A percentile compares a stretch with the other conserved stretches of the same genome.
Evolutionary conservation across 2,797 vertebrate genomes (phyloP).

Genomic region (Ambastaia sidthimunki): DNA sequence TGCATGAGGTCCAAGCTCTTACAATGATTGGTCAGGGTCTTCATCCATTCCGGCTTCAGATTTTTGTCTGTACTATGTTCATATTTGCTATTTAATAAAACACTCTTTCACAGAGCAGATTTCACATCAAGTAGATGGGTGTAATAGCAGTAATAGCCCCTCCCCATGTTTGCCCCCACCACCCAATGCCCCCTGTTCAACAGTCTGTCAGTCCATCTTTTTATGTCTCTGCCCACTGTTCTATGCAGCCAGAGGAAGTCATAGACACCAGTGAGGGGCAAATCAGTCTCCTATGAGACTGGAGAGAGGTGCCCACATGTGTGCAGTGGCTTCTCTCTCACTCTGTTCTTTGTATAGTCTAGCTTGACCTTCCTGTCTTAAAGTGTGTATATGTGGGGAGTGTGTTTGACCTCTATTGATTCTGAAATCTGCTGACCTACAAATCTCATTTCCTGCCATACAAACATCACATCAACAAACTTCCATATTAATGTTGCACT

Average conservation of each 20-base stretch:
- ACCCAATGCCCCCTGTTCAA: slow-evolving; percentile 52
- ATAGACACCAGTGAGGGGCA: slow-evolving; percentile 78
- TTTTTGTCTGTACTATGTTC: slow-evolving; percentile 43
- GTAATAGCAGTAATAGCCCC: slow-evolving; percentile 44
- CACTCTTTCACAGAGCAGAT: slow-evolving; percentile 62
- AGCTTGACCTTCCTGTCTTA: slow-evolving; percentile 10
- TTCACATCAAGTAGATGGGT: slow-evolving; percentile 62
- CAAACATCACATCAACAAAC: slow-evolving; percentile 32
- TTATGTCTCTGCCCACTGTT: slow-evolving; percentile 54
- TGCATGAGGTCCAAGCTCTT: slow-evolving; percentile 58
- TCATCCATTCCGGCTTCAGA: slow-evolving; percentile 44
- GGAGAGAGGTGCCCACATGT: slow-evolving; percentile 81
- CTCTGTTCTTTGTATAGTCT: slow-evolving; percentile 10
- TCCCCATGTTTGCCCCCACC: not conserved
- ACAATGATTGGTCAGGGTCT: slow-evolving; percentile 41
- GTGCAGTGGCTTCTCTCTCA: slow-evolving; percentile 66
- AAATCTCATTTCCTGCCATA: slow-evolving; percentile 38
- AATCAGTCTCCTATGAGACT: slow-evolving; percentile 84
- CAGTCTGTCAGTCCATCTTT: slow-evolving; percentile 58
- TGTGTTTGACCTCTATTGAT: not conserved
- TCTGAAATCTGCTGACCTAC: slow-evolving; percentile 57
- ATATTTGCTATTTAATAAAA: slow-evolving; percentile 46
- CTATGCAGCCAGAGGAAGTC: slow-evolving; percentile 81
- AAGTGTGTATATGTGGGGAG: slow-evolving; percentile 31
- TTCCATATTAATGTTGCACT: slow-evolving; percentile 62